Conservation (phyloP, 2,888 invertebrate species). For the Peribatodes rhomboidaria region DNA sequence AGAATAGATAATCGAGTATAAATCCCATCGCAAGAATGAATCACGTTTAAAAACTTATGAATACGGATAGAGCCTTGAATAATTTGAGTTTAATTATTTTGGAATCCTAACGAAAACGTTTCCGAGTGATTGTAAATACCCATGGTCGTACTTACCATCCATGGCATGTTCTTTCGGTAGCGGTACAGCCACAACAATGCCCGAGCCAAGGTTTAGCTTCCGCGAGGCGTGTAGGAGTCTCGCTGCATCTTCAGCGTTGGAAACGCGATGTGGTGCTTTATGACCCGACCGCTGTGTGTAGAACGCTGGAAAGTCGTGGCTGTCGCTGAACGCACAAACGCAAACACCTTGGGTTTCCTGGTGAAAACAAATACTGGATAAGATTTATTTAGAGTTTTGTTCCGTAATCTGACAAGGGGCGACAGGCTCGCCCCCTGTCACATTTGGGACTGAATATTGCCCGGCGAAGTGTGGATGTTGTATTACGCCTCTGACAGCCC, state of each 20-base stretch:
- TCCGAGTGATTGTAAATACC: not conserved
- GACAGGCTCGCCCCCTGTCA: too few species aligned
- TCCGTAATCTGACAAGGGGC: too few species aligned
- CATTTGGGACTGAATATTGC: too few species aligned
- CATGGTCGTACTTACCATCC: constrained; percentile 69
- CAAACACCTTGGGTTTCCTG: constrained; percentile 98
- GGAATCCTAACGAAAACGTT: not conserved
- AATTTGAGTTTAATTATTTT: too few species aligned
- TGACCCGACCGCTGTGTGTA: constrained; percentile 93
- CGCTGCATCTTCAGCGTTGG: constrained; percentile 90
- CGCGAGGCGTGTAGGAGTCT: constrained; percentile 87
- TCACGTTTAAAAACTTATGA: too few species aligned
- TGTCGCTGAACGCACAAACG: constrained; percentile 92
- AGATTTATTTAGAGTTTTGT: not conserved
- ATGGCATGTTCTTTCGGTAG: constrained; percentile 91
- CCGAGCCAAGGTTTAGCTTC: constrained; percentile 87
- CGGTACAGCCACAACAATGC: constrained; percentile 96
- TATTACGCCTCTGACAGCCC: too few species aligned
- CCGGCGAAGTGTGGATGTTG: too few species aligned
- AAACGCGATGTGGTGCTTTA: constrained; percentile 90
- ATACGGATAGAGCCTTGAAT: too few species aligned
- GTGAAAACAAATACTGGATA: not conserved
- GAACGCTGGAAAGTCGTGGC: constrained; percentile 95
- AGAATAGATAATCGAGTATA: too few species aligned
- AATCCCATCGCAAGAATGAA: too few species aligned